phyloP scores from a whole-genome alignment of 35 echinoderm and acorn worm species.

The Eucidaris tribuloides region DNA sequence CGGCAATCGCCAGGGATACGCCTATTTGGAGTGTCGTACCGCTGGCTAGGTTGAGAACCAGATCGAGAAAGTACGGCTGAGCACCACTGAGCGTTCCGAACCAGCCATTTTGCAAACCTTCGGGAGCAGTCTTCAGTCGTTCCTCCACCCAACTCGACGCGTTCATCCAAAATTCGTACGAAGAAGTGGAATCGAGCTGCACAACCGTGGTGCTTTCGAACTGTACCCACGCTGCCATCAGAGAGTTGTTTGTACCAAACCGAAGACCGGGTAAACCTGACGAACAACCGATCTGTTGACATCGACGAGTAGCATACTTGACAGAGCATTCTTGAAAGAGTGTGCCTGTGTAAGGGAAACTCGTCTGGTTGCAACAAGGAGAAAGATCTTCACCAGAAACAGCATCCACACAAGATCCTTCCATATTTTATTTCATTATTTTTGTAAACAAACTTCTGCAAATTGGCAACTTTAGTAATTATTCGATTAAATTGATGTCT shows the following conservation, averaged over 20 bases:
- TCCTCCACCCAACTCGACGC: constrained; percentile 35
- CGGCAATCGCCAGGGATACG: constrained; percentile 48
- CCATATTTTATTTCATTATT: too few relatives aligned
- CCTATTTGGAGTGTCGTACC: constrained; percentile 37
- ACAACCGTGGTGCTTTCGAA: constrained; percentile 31
- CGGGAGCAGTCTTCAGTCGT: constrained; percentile 53
- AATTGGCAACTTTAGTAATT: too few relatives aligned
- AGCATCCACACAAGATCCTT: constrained; percentile 13
- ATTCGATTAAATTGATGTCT: too few relatives aligned
- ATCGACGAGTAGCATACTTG: neutral
- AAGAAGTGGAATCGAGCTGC: constrained; percentile 19
- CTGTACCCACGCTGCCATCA: constrained; percentile 34
- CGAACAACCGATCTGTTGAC: neutral
- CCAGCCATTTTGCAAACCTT: constrained; percentile 66
- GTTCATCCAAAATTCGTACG: constrained; percentile 63
- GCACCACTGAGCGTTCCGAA: constrained; percentile 7
- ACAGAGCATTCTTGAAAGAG: constrained; percentile 55
- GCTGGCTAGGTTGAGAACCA: constrained; percentile 35
- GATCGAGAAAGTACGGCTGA: constrained; percentile 65
- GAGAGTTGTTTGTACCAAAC: neutral
- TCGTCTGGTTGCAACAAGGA: constrained; percentile 56
- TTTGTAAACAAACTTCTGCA: too few relatives aligned
- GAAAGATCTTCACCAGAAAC: neutral
- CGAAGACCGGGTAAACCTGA: neutral
- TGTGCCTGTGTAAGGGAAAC: constrained; percentile 42